A percentile compares a stretch with the other conserved stretches of the same genome.
These are phyloP conservation scores for Anoplolepis gracilipes DNA, from an alignment of 1,140 invertebrate genomes.

Conservation along the genomic window DNA sequence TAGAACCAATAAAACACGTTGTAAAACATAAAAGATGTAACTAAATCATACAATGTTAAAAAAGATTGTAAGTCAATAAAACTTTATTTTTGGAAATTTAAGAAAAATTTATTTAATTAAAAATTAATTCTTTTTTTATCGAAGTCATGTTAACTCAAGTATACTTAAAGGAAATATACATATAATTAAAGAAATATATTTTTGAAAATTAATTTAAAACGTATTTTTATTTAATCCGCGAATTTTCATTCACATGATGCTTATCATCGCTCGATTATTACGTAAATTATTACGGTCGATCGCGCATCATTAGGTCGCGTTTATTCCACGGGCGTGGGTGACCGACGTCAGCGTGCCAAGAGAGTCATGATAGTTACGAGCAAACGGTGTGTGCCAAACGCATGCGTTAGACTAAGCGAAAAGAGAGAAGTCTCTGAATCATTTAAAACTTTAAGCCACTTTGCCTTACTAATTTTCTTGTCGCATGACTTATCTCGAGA, in stretches of 20 bases:
- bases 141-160: neutral
- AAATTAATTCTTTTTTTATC: neutral
- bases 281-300: conserved; percentile 46
- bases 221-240: neutral
- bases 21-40: neutral
- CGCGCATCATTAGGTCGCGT: conserved; percentile 41
- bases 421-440: conserved; percentile 43
- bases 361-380: conserved; percentile 45
- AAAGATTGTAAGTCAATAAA: neutral
- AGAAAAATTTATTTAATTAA: neutral
- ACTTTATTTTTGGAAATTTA: neutral
- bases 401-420: conserved; percentile 14
- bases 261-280: conserved; percentile 31
- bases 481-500: conserved; percentile 37
- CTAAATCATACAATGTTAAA: neutral
- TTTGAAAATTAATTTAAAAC: no score
- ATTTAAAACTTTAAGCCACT: conserved; percentile 14
- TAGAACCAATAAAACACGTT: neutral
- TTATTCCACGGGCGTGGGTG: conserved; percentile 49
- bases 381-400: conserved; percentile 28
- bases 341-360: conserved; percentile 25
- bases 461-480: neutral
- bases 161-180: neutral
- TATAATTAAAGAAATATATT: neutral
- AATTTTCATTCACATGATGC: conserved; percentile 33